Evolutionary conservation across 2,797 vertebrate genomes (phyloP), one percentile per base, ranked within the genome.

Genomic region (Columba guinea): DNA sequence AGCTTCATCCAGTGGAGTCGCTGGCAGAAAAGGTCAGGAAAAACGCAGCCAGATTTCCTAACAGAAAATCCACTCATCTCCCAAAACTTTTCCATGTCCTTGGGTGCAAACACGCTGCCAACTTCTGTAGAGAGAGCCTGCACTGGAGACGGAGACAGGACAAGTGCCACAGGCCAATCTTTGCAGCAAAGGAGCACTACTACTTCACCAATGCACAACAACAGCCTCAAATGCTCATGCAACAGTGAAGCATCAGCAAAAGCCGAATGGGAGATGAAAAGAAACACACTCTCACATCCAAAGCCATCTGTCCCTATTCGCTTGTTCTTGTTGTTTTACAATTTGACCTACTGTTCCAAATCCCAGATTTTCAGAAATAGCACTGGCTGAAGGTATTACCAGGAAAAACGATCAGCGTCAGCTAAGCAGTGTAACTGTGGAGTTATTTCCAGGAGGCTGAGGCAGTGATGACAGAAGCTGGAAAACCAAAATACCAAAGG

Each of bases 281-380:
- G 86, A 97, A 92, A 95, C 86, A 87, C 5, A 68, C 91, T 95
- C 91, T 90, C 2, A 0, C 58, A 95, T 89, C 86, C 81, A 89
- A 58, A 92, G 89, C 96, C 96, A 96, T 96, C 94, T 97, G 96
- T 90, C 91, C 78, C 87, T 89, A 52, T 95, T 77, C 0, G 4
- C 86, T 96, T 0, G 2, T 86, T 92, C 65, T 74, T 77, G 35
- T 83, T 90, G 92, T 90, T 97, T 95, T 87, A 93, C 82, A 94
- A 86, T 85, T 75, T 96, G 95, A 97, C 96, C 95, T 96, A 96
- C 93, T 97, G 95, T 93, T 96, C 94, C 94, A 95, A 95, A 96
- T 90, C 71, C 76, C 91, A 92, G 90, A 94, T 95, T 94, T 95
- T 94, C 89, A 91, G 80, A 95, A 94, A 94, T 75, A 94, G 91